phyloP scores from a whole-genome alignment of 2,797 vertebrate species.

The Fratercula arctica region DNA sequence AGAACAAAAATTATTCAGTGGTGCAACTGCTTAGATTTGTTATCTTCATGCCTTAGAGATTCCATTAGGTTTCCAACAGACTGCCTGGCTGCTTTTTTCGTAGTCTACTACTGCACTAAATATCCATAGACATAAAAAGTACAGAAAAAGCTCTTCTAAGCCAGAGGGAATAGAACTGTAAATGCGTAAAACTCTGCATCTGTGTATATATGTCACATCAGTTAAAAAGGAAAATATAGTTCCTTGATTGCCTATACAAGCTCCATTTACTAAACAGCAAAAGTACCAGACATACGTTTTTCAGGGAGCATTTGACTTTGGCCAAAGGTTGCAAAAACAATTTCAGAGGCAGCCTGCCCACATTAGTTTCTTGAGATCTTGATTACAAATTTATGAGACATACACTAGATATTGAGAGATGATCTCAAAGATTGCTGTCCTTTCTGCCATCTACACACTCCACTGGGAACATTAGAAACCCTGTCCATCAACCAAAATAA shows the following conservation, averaged over 20 bases:
- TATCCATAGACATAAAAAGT: background rate
- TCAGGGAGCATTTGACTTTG: conserved; percentile 37
- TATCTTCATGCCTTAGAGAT: conserved; percentile 2
- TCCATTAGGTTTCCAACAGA: background rate
- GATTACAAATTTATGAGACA: conserved; percentile 74
- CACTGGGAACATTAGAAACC: conserved; percentile 69
- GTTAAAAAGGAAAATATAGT: conserved; percentile 41
- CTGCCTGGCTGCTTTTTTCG: background rate
- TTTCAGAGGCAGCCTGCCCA: conserved; percentile 61
- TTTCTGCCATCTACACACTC: conserved; percentile 66
- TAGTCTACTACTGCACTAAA: background rate
- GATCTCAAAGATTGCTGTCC: conserved; percentile 58
- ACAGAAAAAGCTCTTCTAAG: background rate
- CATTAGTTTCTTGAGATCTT: conserved; percentile 67
- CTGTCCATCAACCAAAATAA: conserved; percentile 78
- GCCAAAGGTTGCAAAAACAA: conserved; percentile 73
- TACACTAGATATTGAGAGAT: conserved; percentile 61
- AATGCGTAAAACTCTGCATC: background rate
- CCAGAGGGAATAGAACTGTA: conserved; percentile 7
- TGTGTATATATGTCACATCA: conserved; percentile 17
- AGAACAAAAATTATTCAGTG: conserved; percentile 5
- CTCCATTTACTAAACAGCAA: conserved; percentile 42
- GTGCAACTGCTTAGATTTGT: background rate
- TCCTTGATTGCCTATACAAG: conserved; percentile 45
- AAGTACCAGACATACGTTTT: conserved; percentile 45